A percentile compares a stretch with the other conserved stretches of the same genome.
phyloP scores from a whole-genome alignment of 2,113 vertebrate species.

The Trematomus loennbergii region DNA sequence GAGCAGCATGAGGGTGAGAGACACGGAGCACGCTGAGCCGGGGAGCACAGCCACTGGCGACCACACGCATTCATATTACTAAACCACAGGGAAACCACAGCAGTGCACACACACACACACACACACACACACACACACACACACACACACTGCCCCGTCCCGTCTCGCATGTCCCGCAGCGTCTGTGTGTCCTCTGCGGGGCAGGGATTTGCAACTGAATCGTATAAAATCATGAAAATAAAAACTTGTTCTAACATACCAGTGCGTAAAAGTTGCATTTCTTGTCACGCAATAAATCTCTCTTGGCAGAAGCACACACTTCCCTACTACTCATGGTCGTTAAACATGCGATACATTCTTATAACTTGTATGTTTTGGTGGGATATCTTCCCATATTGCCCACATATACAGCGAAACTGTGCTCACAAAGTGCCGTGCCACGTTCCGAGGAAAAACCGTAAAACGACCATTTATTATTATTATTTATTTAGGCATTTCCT shows the following conservation, averaged over 20 bases:
- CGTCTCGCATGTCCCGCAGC: slow-evolving; percentile 16
- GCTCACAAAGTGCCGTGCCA: slow-evolving; percentile 66
- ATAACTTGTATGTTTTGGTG: accelerated
- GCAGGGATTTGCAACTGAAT: neutral
- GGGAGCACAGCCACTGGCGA: slow-evolving; percentile 52
- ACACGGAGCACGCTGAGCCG: slow-evolving; percentile 15
- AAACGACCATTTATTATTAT: slow-evolving; percentile 12
- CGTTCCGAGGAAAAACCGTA: slow-evolving; percentile 46
- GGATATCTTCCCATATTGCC: neutral
- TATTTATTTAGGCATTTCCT: neutral
- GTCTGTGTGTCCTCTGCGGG: neutral
- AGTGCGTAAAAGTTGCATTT: slow-evolving; percentile 60
- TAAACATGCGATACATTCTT: neutral
- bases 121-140: neutral
- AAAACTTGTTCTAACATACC: slow-evolving; percentile 6
- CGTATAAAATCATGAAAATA: neutral
- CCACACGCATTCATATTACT: slow-evolving; percentile 71
- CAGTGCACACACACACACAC: slow-evolving; percentile 14
- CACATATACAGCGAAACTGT: slow-evolving; percentile 10
- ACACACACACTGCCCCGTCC: slow-evolving; percentile 2
- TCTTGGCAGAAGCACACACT: neutral
- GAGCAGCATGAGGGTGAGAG: neutral
- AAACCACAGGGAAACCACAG: slow-evolving; percentile 65
- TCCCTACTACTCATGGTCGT: neutral
- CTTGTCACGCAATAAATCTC: neutral